Evolutionary conservation across 1,140 invertebrate genomes (phyloP).

Genomic region (Lasioglossum baleicum): DNA sequence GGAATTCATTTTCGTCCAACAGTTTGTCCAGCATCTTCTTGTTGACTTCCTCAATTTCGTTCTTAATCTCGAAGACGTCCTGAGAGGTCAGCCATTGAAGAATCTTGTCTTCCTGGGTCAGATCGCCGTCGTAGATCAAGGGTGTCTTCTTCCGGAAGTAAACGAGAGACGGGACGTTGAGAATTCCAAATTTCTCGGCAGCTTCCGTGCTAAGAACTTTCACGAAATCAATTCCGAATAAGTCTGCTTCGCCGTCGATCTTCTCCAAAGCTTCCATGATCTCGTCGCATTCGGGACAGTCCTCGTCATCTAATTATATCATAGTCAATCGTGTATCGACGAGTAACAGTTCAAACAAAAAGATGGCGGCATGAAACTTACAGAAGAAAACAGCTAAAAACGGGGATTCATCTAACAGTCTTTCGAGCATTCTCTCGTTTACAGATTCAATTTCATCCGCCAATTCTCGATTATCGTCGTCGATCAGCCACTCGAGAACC

Average conservation of each 20-base stretch:
- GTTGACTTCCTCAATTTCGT: constrained; percentile 98
- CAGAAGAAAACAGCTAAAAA: constrained; percentile 96
- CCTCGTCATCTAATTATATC: constrained; percentile 94
- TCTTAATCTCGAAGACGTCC: constrained; percentile 97
- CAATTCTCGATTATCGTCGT: constrained; percentile 95
- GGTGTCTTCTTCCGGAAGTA: constrained; percentile 94
- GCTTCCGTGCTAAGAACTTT: constrained; percentile 92
- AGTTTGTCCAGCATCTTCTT: constrained; percentile 96
- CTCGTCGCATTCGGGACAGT: constrained; percentile 93
- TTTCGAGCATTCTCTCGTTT: constrained; percentile 93
- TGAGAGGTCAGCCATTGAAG: constrained; percentile 95
- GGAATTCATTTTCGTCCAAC: constrained; percentile 95
- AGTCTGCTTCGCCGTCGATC: constrained; percentile 96
- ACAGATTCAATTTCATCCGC: constrained; percentile 97
- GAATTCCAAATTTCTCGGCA: constrained; percentile 89
- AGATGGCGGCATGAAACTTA: too few species aligned
- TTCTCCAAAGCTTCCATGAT: constrained; percentile 93
- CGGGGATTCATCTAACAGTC: constrained; percentile 92
- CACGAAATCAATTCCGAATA: constrained; percentile 96
- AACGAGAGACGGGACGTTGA: constrained; percentile 91
- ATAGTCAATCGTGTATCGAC: too few species aligned
- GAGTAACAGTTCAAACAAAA: too few species aligned
- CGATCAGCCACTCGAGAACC: constrained; percentile 94
- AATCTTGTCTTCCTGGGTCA: constrained; percentile 92
- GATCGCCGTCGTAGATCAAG: constrained; percentile 93